Evolutionary conservation across 2,888 invertebrate species (phyloP).

Genomic region (Cheilosia pagana): DNA sequence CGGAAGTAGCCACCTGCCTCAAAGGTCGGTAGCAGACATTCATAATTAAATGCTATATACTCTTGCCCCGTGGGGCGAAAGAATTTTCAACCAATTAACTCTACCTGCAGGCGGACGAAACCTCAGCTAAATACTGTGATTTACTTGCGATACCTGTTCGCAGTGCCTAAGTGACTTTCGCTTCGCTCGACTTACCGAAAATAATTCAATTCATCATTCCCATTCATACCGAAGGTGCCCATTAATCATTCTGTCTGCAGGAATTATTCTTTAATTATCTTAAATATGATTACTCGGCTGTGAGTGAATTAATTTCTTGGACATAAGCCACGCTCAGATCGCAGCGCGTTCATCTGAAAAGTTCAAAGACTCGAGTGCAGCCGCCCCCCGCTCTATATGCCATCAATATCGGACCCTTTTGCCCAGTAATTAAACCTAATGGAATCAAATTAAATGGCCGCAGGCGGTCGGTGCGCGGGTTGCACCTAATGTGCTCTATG

Average conservation of each 20-base stretch:
- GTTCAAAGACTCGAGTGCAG: conserved; percentile 56
- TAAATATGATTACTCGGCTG: background rate
- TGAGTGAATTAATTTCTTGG: conserved; percentile 34
- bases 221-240: background rate
- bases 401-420: conserved; percentile 44
- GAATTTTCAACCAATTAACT: no score
- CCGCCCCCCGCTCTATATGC: background rate
- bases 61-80: no score
- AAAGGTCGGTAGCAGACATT: no score
- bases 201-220: conserved; percentile 8
- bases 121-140: no score
- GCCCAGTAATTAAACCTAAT: conserved; percentile 59
- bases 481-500: conserved; percentile 53
- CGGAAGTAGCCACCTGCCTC: no score
- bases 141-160: background rate
- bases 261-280: conserved; percentile 19
- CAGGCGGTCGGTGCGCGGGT: conserved; percentile 8
- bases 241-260: conserved; percentile 19
- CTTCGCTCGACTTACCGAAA: conserved; percentile 5
- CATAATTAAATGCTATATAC: no score
- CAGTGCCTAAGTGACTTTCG: background rate
- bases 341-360: conserved; percentile 32
- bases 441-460: conserved; percentile 65
- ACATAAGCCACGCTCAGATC: background rate
- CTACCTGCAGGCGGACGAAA: no score